Evolutionary conservation across 2,113 vertebrate genomes (phyloP).

Genomic region (Lontra canadensis): DNA sequence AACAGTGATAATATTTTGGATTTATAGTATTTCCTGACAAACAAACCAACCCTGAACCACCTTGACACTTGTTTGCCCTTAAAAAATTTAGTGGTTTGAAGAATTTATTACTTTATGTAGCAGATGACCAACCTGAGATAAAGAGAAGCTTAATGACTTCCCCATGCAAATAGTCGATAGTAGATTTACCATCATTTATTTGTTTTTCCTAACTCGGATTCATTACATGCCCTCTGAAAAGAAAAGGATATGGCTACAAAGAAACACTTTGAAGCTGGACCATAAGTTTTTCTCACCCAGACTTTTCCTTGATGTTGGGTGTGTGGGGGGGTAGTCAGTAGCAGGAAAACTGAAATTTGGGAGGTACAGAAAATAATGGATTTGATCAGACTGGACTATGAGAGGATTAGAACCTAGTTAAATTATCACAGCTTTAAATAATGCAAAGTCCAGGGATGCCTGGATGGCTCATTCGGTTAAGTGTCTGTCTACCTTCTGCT

Average conservation of each 20-base stretch:
- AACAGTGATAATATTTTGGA: background rate
- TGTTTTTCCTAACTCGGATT: constrained; percentile 12
- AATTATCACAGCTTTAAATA: constrained; percentile 47
- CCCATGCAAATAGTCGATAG: background rate
- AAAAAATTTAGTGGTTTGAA: background rate
- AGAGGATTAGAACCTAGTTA: background rate
- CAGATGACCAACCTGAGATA: background rate
- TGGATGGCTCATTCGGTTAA: background rate
- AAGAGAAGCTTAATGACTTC: background rate
- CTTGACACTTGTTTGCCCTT: background rate
- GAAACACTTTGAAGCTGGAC: background rate
- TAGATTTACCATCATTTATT: constrained; percentile 13
- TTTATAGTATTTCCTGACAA: background rate
- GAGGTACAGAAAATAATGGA: background rate
- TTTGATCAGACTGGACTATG: background rate
- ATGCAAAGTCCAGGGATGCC: background rate
- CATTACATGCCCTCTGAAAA: background rate
- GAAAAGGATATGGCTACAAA: background rate
- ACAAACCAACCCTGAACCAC: background rate
- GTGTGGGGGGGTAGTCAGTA: background rate
- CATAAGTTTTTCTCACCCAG: background rate
- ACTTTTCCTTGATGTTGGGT: background rate
- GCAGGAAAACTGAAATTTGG: constrained; percentile 6
- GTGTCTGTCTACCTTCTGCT: background rate
- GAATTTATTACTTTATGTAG: constrained; percentile 11